phyloP scores from a whole-genome alignment of 2,888 invertebrate species.

The Unio delphinus region DNA sequence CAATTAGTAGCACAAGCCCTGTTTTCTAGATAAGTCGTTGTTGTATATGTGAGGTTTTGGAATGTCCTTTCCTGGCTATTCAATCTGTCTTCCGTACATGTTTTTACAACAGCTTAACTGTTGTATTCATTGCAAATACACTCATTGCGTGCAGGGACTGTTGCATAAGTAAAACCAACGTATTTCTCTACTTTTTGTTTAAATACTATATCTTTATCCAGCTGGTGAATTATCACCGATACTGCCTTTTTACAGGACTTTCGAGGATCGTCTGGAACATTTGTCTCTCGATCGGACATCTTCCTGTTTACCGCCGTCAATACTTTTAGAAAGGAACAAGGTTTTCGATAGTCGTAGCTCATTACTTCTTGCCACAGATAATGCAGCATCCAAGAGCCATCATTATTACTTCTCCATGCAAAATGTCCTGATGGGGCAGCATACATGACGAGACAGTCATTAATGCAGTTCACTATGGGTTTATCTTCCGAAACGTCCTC shows the following conservation, averaged over 20 bases:
- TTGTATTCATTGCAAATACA: no score
- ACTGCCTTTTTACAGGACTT: slow-evolving; percentile 24
- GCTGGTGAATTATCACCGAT: slow-evolving; percentile 29
- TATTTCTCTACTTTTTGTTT: slow-evolving; percentile 1
- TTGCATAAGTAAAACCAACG: no score
- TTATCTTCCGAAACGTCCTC: slow-evolving; percentile 2
- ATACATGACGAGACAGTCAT: slow-evolving; percentile 32
- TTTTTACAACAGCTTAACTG: no score
- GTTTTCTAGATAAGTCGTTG: no score
- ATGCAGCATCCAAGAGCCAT: slow-evolving; percentile 34
- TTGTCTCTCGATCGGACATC: slow-evolving; percentile 20
- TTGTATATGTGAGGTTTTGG: no score
- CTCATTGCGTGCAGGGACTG: no score
- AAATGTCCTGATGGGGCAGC: slow-evolving; percentile 29
- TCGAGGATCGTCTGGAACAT: slow-evolving; percentile 12
- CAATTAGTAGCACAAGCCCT: no score
- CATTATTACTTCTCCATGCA: slow-evolving; percentile 28
- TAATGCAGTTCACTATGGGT: slow-evolving; percentile 24
- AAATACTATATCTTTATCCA: slow-evolving; percentile 26
- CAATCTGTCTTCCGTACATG: no score
- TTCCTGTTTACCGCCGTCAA: slow-evolving; percentile 17
- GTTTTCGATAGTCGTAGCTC: slow-evolving; percentile 17
- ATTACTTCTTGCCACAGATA: slow-evolving; percentile 23
- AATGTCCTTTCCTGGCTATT: no score
- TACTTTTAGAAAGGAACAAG: slow-evolving; percentile 18